Conservation (phyloP, 2,888 invertebrate species). For the Hipparchia semele region DNA sequence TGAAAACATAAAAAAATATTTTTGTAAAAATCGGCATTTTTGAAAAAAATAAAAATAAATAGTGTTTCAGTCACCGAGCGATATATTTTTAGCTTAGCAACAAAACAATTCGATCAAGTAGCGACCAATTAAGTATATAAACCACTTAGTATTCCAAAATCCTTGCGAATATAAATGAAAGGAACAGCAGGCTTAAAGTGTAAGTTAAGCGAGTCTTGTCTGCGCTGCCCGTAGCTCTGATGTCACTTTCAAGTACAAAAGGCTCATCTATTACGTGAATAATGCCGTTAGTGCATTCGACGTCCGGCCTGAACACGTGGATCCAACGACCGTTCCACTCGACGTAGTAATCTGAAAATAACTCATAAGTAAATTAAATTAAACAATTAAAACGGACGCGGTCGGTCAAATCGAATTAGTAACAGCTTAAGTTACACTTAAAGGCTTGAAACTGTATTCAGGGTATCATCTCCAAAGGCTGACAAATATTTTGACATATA, state of each 20-base stretch:
- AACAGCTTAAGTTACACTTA: too few species aligned
- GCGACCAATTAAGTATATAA: constrained; percentile 17
- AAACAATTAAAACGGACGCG: background rate
- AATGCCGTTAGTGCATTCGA: constrained; percentile 97
- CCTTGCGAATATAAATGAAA: constrained; percentile 60
- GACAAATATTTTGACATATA: too few species aligned
- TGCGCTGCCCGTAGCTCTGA: constrained; percentile 85
- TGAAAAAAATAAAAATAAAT: too few species aligned
- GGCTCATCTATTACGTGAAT: constrained; percentile 97
- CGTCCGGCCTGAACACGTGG: constrained; percentile 94
- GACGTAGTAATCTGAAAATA: constrained; percentile 88
- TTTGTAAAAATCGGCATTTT: too few species aligned
- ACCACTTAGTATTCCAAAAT: constrained; percentile 61
- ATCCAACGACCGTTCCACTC: constrained; percentile 94
- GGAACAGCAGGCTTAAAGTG: constrained; percentile 52
- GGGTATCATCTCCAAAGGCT: too few species aligned
- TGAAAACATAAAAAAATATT: too few species aligned
- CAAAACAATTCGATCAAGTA: background rate
- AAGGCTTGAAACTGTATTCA: too few species aligned
- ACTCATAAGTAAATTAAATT: constrained; percentile 8
- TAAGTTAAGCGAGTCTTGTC: constrained; percentile 54
- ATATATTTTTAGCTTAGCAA: background rate
- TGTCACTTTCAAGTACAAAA: constrained; percentile 92
- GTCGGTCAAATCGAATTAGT: background rate
- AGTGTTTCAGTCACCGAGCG: too few species aligned